Base-by-base conservation (phyloP, 2,797 vertebrate genomes). In the Rhinichthys osculus region DNA sequence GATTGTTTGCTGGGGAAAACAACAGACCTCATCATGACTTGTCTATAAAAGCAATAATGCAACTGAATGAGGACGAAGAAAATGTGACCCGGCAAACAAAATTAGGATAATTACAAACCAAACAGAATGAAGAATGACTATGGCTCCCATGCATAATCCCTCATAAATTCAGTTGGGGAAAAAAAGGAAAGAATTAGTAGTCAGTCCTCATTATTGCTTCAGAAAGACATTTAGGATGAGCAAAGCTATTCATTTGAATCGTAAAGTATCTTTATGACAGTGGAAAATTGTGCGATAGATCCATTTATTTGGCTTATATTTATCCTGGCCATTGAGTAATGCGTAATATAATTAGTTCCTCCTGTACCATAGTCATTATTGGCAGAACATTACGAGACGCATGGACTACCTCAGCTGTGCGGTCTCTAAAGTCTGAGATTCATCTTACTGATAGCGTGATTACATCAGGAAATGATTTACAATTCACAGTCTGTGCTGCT, bases 81-180 rank as follows among this genome's bases (percentile, higher is more conserved):
- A 87, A 90, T 11, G 83, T 88, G 89, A 90, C 84, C 62, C 85
- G 88, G 88, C 90, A 93, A 93, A 92, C 90, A 89, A 89, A 90
- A 83, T 90, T 85, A 79, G 82, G 81, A 90, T 90, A 91, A 87
- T 90, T 86, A 52, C 78, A 90, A 89, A 88, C 89, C 90, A 87
- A 84, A 76, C 42, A 52, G 47, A 69, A 76, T 47, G 42, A 64
- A 76, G 72, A 52, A 30, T 57, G 52, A 23, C 27, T n/a, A 80
- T 40, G 47, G 30, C 64, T 76, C 78, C 47, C 42, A 40, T 72
- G 38, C 40, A 52, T 78, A 84, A 70, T 73, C 62, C 30, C 50
- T 35, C 30, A 88, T 77, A 82, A 38, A 52, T 85, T 85, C 67
- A 59, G 5, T 59, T 67, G 30, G 27, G 40, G 14, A 14, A 67